A percentile compares a stretch with the other conserved stretches of the same genome.
phyloP scores from a whole-genome alignment of 2,113 vertebrate genomes.

The Gallinago media region DNA sequence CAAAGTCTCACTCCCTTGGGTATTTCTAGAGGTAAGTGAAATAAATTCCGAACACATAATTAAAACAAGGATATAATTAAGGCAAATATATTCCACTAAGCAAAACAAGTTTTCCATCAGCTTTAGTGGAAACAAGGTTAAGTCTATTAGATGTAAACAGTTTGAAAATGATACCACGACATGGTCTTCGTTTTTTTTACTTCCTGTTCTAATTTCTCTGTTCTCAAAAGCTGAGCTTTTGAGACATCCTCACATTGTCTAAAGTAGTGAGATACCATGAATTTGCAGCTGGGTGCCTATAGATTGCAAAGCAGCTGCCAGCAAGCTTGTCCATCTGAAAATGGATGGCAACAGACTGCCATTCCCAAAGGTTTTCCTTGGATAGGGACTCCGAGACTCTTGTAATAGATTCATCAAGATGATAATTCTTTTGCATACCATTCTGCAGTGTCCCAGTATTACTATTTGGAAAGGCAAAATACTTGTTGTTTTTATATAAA shows the following conservation, averaged over 20 bases:
- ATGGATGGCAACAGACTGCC: not conserved
- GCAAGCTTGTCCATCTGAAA: not conserved
- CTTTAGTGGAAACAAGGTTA: not conserved
- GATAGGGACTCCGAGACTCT: accelerated
- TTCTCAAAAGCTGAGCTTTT: not conserved
- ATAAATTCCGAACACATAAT: not conserved
- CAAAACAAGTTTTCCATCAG: not conserved
- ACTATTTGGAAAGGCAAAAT: not conserved
- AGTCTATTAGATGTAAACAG: not conserved
- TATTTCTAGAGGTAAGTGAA: not conserved
- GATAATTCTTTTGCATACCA: not conserved
- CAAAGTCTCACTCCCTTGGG: not conserved
- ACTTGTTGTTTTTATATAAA: not conserved
- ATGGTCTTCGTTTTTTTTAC: not conserved
- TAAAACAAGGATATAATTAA: not conserved
- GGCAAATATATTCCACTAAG: not conserved
- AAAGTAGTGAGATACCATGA: not conserved
- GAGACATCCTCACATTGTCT: not conserved
- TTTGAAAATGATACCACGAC: not conserved
- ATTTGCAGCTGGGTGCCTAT: not conserved
- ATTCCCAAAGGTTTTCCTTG: not conserved
- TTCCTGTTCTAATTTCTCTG: conserved; percentile 22
- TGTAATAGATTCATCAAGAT: not conserved
- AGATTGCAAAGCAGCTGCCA: not conserved
- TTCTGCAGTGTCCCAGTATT: not conserved